Base-by-base conservation (phyloP, 2,113 vertebrate genomes). In the Psilopogon haemacephalus region DNA sequence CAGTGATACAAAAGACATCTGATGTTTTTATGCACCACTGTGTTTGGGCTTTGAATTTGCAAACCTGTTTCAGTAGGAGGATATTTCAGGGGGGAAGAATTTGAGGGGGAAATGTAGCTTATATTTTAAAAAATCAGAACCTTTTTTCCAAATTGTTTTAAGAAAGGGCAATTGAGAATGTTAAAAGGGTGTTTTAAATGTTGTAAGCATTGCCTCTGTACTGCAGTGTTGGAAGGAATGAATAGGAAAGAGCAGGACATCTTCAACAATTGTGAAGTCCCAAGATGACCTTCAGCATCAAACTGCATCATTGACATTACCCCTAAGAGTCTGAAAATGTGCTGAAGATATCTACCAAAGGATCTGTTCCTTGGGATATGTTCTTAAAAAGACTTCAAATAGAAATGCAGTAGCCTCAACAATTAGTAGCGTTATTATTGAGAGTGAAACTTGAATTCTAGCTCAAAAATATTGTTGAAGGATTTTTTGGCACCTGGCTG, bases 191-290 rank as follows among this genome's bases (percentile, higher is more conserved):
- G 0, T 32, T 42, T 17, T 69, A 89, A 92, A 5, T 6, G 1
- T 18, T n/a, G 13, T 15, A 32, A 84, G 11, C 58, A 7, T 78
- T 89, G 42, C 26, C 12, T 65, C 33, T 87, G 11, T 82, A 23
- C 27, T 85, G 33, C 52, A 52, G 17, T 8, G 8, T 77, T 77
- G 75, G 72, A 91, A 92, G 3, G 35, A 91, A 35, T 48, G 42
- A 80, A 24, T 38, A 88, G 68, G 71, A 91, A 94, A 89, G 94
- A 89, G 8, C 60, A 80, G 46, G 37, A 80, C 42, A 67, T 26
- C 44, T 74, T 70, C 52, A 70, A 32, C 32, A 56, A 15, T 84
- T 59, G 28, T 63, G 50, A 76, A 46, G 67, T 84, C 80, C 86
- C 44, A 58, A 54, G 42, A 37, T 58, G 55, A 92, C 77, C 84